phyloP scores from a whole-genome alignment of 2,797 vertebrate genomes.

The Anabacerthia variegaticeps region DNA sequence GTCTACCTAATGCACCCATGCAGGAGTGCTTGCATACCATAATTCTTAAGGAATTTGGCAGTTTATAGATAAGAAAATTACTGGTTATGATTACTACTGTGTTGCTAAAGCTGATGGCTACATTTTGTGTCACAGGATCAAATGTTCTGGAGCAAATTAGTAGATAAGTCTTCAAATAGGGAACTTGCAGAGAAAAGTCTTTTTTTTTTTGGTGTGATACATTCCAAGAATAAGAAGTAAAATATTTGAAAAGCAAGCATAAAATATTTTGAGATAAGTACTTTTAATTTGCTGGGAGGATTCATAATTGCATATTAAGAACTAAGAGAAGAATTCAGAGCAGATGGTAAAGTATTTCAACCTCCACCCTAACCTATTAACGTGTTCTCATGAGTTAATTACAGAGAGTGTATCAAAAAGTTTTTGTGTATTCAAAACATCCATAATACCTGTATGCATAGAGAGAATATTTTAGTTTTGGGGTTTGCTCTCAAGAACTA shows the following conservation, averaged over 20 bases:
- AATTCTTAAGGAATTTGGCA: neutral
- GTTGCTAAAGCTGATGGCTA: neutral
- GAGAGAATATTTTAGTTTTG: neutral
- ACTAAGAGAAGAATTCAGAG: neutral
- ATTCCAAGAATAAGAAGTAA: neutral
- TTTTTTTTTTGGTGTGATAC: neutral
- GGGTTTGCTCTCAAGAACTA: neutral
- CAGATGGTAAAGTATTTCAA: neutral
- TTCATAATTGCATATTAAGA: neutral
- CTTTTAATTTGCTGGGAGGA: neutral
- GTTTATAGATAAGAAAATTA: neutral
- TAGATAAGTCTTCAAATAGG: neutral
- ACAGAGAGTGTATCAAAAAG: neutral
- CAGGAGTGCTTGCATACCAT: neutral
- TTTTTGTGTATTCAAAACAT: neutral
- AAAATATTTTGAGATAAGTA: neutral
- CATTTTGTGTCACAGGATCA: neutral
- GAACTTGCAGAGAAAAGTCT: neutral
- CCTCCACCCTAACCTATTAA: neutral
- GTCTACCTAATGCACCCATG: neutral
- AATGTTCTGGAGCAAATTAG: neutral
- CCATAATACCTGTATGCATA: no score
- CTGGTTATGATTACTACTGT: neutral
- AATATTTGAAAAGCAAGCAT: neutral
- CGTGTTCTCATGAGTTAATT: neutral